A percentile compares a stretch with the other conserved stretches of the same genome.
Evolutionary conservation across 2,797 vertebrate species (phyloP).

Genomic region (Sebastes dallii): DNA sequence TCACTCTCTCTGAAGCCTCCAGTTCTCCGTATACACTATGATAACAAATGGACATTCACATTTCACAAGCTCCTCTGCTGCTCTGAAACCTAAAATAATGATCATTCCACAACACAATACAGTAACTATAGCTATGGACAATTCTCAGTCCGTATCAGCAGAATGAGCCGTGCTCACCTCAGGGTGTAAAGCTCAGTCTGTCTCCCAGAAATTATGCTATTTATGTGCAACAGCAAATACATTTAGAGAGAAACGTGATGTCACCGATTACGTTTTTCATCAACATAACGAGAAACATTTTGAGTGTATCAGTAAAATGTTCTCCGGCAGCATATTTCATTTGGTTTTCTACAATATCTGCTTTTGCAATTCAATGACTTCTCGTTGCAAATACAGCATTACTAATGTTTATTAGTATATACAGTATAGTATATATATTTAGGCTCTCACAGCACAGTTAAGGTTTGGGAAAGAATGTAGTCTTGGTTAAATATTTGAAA

Average conservation of each 20-base stretch:
- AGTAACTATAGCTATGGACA: not conserved
- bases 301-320: not conserved
- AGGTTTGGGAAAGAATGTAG: too few relatives aligned
- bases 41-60: not conserved
- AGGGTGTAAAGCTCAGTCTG: not conserved
- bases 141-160: not conserved
- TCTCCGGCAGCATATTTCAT: not conserved
- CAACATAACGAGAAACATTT: not conserved
- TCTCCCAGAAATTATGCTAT: not conserved
- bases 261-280: not conserved
- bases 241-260: not conserved
- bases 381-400: not conserved
- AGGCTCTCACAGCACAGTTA: not conserved
- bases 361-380: too few relatives aligned
- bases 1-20: slow-evolving; percentile 9
- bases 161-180: too few relatives aligned
- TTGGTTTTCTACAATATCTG: not conserved
- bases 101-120: not conserved
- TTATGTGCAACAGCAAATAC: not conserved
- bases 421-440: not conserved
- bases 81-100: not conserved
- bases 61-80: not conserved
- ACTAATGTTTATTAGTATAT: not conserved
- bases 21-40: not conserved
- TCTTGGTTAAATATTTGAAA: too few relatives aligned